These are phyloP conservation scores for Pithys albifrons DNA, from an alignment of 2,113 vertebrate genomes.

Conservation along the genomic window DNA sequence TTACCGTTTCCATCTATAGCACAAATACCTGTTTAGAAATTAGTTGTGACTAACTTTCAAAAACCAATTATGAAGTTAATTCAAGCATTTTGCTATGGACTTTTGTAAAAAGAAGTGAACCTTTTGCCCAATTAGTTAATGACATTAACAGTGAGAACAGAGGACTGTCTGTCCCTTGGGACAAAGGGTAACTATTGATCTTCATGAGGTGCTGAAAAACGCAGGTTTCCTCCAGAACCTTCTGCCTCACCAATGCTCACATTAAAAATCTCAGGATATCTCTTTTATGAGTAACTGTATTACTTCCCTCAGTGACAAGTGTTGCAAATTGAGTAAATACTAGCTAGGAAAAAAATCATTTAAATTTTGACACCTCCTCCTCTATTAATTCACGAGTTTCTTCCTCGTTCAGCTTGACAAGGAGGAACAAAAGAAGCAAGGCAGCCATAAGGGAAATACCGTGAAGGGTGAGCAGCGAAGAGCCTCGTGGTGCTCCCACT, in stretches of 20 bases:
- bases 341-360: not conserved
- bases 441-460: not conserved
- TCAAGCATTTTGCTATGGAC: not conserved
- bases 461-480: not conserved
- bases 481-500: not conserved
- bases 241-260: not conserved
- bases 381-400: slow-evolving; percentile 31
- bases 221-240: not conserved
- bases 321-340: not conserved
- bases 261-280: not conserved
- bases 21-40: not conserved
- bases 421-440: not conserved
- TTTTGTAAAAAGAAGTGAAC: not conserved
- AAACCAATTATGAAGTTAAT: not conserved
- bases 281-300: not conserved
- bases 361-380: slow-evolving; percentile 20
- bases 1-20: not conserved
- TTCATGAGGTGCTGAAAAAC: not conserved
- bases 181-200: not conserved
- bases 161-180: not conserved
- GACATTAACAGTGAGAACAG: not conserved
- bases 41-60: not conserved
- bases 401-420: not conserved
- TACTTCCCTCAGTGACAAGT: not conserved
- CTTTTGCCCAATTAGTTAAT: not conserved